Conservation (phyloP, 92 coral and sea anemone species). For the Metridium senile region DNA sequence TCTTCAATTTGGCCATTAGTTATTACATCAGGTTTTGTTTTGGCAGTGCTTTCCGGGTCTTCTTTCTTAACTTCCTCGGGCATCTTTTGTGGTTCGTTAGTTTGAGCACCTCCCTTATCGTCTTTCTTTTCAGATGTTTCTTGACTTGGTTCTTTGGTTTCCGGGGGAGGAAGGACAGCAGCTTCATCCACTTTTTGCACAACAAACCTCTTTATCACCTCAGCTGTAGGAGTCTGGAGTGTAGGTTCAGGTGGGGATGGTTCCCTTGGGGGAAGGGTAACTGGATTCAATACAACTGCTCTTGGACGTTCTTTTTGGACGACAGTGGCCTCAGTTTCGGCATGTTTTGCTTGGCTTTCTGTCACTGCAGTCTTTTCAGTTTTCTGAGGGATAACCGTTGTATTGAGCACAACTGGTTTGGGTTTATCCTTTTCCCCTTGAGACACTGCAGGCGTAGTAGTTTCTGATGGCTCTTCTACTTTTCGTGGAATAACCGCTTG, state of each 20-base stretch:
- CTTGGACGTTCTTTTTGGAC: constrained; percentile 47
- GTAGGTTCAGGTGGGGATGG: not conserved
- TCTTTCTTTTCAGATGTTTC: not conserved
- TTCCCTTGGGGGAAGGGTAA: constrained; percentile 22
- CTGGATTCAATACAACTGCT: constrained; percentile 63
- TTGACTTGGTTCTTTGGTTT: not conserved
- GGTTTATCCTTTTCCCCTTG: constrained; percentile 14
- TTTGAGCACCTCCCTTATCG: not conserved
- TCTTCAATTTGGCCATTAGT: not conserved
- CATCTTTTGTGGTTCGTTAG: not conserved
- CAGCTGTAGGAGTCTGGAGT: constrained; percentile 10
- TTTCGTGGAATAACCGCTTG: constrained; percentile 8
- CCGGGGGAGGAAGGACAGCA: not conserved
- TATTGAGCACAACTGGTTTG: constrained; percentile 15
- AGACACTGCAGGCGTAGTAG: not conserved
- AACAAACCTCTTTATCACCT: constrained; percentile 41
- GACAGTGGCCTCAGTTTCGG: not conserved
- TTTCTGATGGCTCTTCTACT: not conserved
- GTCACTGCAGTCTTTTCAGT: not conserved
- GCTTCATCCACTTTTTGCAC: constrained; percentile 63
- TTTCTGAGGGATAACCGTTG: constrained; percentile 2
- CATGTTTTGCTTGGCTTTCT: not conserved
- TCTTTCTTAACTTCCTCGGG: not conserved
- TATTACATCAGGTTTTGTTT: not conserved
- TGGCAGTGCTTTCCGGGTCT: not conserved